phyloP scores from a whole-genome alignment of 2,888 invertebrate species.

The Suillia variegata region DNA sequence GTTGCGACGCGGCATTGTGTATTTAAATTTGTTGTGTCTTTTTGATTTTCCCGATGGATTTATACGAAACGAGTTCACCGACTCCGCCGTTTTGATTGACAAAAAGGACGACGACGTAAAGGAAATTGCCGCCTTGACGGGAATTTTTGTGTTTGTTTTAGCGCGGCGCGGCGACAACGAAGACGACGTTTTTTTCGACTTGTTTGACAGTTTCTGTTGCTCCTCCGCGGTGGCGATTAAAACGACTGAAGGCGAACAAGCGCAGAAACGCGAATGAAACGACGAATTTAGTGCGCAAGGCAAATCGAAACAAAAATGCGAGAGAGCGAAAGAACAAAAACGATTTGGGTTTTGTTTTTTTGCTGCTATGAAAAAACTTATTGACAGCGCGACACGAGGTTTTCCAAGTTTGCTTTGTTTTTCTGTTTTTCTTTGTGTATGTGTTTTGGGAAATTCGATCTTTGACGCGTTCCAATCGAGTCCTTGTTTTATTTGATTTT shows the following conservation, averaged over 20 bases:
- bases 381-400: slow-evolving; percentile 23
- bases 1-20: slow-evolving; percentile 57
- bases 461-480: no score
- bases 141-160: no score
- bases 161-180: not conserved
- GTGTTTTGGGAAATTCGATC: not conserved
- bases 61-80: no score
- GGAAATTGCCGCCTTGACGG: slow-evolving; percentile 6
- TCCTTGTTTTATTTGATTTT: not conserved
- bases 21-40: slow-evolving; percentile 33
- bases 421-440: not conserved
- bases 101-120: slow-evolving; percentile 20
- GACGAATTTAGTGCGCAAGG: not conserved
- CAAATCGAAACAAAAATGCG: not conserved
- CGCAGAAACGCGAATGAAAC: slow-evolving; percentile 1
- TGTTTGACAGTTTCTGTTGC: no score
- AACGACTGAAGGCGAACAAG: no score
- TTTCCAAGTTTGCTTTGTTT: not conserved
- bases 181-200: not conserved
- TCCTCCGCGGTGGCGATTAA: no score
- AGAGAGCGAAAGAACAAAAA: no score
- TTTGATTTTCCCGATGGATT: slow-evolving; percentile 22
- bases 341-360: no score
- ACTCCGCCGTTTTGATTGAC: slow-evolving; percentile 3
- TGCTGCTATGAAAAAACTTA: no score